These are phyloP conservation scores for Odontophorus gujanensis DNA, from an alignment of 2,113 vertebrate genomes.

Conservation along the genomic window DNA sequence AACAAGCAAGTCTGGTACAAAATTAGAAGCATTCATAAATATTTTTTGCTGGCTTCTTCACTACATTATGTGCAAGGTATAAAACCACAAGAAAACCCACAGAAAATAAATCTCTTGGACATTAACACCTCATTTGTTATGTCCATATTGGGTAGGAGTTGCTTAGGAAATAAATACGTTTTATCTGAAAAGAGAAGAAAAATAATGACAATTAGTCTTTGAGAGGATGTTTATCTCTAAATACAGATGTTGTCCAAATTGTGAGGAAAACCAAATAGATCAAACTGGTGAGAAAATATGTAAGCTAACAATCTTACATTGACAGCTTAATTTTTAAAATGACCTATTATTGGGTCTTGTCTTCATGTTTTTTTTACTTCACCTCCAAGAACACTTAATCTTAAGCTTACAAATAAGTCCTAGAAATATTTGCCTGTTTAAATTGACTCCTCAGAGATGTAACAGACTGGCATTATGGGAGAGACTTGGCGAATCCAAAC, in stretches of 20 bases:
- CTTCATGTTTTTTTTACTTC: not conserved
- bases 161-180: not conserved
- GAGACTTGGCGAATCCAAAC: slow-evolving; percentile 35
- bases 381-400: slow-evolving; percentile 21
- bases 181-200: not conserved
- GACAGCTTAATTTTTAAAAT: slow-evolving; percentile 22
- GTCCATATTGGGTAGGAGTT: not conserved
- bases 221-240: not conserved
- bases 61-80: not conserved
- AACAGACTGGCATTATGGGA: slow-evolving; percentile 34
- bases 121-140: not conserved
- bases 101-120: not conserved
- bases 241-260: not conserved
- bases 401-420: slow-evolving; percentile 25
- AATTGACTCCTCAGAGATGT: slow-evolving; percentile 55
- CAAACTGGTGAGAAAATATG: not conserved
- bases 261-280: not conserved
- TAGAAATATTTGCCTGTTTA: slow-evolving; percentile 35
- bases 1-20: not conserved
- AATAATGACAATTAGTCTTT: not conserved
- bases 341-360: not conserved
- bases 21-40: not conserved
- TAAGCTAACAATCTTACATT: not conserved
- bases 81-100: not conserved
- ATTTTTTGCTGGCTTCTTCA: not conserved